These are phyloP conservation scores for Agonopterix arenella DNA, from an alignment of 2,888 invertebrate genomes.

Conservation along the genomic window DNA sequence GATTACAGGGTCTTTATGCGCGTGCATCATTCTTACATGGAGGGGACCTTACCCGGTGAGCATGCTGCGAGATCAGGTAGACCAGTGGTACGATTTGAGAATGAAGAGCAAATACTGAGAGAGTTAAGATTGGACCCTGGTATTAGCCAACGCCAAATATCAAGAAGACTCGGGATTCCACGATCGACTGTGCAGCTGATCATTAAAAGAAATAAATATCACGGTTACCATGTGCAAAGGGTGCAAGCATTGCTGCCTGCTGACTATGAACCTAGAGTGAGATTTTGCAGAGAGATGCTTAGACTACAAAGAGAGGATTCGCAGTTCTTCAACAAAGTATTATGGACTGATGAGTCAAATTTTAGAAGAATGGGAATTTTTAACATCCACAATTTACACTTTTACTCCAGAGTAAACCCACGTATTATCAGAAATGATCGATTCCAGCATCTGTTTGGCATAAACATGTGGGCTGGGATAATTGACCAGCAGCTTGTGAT, in stretches of 20 bases:
- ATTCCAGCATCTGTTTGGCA: not conserved
- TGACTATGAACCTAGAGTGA: slow-evolving; percentile 1
- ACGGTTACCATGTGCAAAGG: slow-evolving; percentile 9
- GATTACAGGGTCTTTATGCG: slow-evolving; percentile 12
- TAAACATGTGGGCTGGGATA: not conserved
- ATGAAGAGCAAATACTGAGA: not conserved
- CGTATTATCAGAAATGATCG: not conserved
- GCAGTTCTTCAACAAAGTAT: not conserved
- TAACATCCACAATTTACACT: not conserved
- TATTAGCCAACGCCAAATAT: not conserved
- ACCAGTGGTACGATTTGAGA: not conserved
- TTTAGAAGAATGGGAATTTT: not conserved
- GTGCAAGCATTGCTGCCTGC: slow-evolving; percentile 9
- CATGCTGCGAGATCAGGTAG: not conserved
- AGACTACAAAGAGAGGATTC: not conserved
- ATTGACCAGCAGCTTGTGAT: not conserved
- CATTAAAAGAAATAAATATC: not conserved
- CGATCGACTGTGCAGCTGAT: not conserved
- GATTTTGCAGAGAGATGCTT: not conserved
- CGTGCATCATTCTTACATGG: slow-evolving; percentile 10
- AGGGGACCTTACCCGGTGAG: not conserved
- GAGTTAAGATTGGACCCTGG: not conserved
- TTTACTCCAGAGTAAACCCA: not conserved
- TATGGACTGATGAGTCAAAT: slow-evolving; percentile 1
- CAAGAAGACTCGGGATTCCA: not conserved